Evolutionary conservation across 1,140 invertebrate genomes (phyloP).

Genomic region (Drosophila teissieri): DNA sequence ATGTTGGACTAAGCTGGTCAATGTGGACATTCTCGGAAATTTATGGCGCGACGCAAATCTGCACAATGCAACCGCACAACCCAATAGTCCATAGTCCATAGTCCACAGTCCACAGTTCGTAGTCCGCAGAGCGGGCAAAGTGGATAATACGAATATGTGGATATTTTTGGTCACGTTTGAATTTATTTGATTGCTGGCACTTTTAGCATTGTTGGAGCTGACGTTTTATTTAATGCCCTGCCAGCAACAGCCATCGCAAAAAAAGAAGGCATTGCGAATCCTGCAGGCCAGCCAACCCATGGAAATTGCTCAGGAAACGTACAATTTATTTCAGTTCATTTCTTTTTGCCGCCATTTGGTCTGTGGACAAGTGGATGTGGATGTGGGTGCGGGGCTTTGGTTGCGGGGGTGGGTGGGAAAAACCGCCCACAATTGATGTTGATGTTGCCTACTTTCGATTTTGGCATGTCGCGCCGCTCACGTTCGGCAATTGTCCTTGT

Average conservation of each 20-base stretch:
- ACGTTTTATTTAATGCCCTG: slow-evolving; percentile 81
- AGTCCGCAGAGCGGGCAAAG: slow-evolving; percentile 26
- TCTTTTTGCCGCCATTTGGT: slow-evolving; percentile 76
- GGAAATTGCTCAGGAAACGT: slow-evolving; percentile 82
- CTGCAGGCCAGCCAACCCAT: slow-evolving; percentile 28
- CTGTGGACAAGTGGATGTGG: slow-evolving; percentile 9
- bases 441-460: slow-evolving; percentile 82
- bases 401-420: slow-evolving; percentile 8
- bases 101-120: background rate
- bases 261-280: slow-evolving; percentile 25
- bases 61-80: slow-evolving; percentile 61
- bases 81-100: slow-evolving; percentile 25
- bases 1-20: slow-evolving; percentile 63
- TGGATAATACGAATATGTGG: slow-evolving; percentile 78
- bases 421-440: slow-evolving; percentile 68
- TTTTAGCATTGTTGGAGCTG: slow-evolving; percentile 82
- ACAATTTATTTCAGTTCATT: slow-evolving; percentile 83
- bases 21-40: slow-evolving; percentile 47
- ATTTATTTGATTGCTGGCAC: slow-evolving; percentile 83
- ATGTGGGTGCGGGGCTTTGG: slow-evolving; percentile 4
- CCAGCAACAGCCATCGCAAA: slow-evolving; percentile 56
- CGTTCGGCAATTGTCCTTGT: slow-evolving; percentile 72
- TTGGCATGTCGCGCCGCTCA: slow-evolving; percentile 78
- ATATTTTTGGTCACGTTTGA: slow-evolving; percentile 83
- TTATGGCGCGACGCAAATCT: slow-evolving; percentile 77